These are phyloP conservation scores for Teleopsis dalmanni DNA, from an alignment of 1,140 invertebrate genomes.

Conservation along the genomic window DNA sequence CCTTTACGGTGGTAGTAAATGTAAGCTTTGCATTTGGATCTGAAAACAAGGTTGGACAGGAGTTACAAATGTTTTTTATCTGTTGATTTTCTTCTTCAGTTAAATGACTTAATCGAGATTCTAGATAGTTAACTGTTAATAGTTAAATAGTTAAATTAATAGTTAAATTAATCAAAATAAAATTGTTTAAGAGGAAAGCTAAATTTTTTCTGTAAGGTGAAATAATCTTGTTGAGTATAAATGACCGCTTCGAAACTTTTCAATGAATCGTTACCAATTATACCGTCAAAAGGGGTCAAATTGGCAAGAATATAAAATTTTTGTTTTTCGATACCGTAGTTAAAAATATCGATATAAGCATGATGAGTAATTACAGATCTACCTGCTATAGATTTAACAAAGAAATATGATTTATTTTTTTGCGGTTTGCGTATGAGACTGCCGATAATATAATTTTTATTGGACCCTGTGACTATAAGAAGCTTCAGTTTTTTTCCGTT, in stretches of 20 bases:
- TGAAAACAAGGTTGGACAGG: slow-evolving; percentile 8
- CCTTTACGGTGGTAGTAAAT: too few species aligned
- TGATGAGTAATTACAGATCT: slow-evolving; percentile 11
- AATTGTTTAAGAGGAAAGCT: slow-evolving; percentile 11
- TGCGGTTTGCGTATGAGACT: neutral
- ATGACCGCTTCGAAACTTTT: slow-evolving; percentile 15
- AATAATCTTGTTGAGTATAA: slow-evolving; percentile 9
- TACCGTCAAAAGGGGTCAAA: slow-evolving; percentile 14
- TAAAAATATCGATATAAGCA: slow-evolving; percentile 13
- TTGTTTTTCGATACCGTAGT: neutral
- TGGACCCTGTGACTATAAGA: slow-evolving; percentile 16
- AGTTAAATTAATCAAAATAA: slow-evolving; percentile 9
- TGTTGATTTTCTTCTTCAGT: neutral
- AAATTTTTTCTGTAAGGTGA: slow-evolving; percentile 1
- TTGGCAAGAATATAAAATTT: slow-evolving; percentile 14
- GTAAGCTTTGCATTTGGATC: too few species aligned
- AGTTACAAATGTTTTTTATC: neutral
- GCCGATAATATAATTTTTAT: slow-evolving; percentile 16
- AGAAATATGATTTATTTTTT: slow-evolving; percentile 11
- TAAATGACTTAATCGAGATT: too few species aligned
- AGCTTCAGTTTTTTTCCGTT: slow-evolving; percentile 14
- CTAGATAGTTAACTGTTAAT: too few species aligned
- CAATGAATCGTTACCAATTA: slow-evolving; percentile 16
- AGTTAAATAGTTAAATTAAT: slow-evolving; percentile 10
- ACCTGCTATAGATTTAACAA: slow-evolving; percentile 15